Conservation (phyloP, 2,888 invertebrate species). For the Apodemia duryi region DNA sequence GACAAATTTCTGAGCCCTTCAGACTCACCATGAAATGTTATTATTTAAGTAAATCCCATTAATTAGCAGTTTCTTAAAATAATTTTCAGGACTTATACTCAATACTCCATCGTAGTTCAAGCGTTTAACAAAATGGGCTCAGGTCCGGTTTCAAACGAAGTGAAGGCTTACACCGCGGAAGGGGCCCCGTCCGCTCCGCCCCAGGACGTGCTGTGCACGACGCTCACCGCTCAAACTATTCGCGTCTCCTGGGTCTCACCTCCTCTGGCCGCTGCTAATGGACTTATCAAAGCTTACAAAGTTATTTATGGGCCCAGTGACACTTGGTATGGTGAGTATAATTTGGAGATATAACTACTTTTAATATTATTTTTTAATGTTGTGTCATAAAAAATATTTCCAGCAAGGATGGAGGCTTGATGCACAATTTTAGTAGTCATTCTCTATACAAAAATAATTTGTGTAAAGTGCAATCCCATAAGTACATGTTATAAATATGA, state of each 20-base stretch:
- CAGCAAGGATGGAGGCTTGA: too few species aligned
- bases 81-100: slow-evolving; percentile 88
- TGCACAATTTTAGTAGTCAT: too few species aligned
- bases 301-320: slow-evolving; percentile 95
- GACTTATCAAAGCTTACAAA: slow-evolving; percentile 97
- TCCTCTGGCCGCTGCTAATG: slow-evolving; percentile 93
- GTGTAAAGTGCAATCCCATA: too few species aligned
- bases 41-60: too few species aligned
- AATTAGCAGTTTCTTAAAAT: slow-evolving; percentile 15
- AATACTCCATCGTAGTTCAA: slow-evolving; percentile 97
- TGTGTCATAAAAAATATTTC: background rate
- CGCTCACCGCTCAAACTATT: slow-evolving; percentile 95
- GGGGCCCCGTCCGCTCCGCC: slow-evolving; percentile 95
- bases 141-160: slow-evolving; percentile 93
- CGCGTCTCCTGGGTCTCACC: slow-evolving; percentile 97
- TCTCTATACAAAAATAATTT: too few species aligned
- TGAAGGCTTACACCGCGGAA: slow-evolving; percentile 95
- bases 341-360: background rate
- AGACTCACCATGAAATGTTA: too few species aligned
- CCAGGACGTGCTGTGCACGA: slow-evolving; percentile 94
- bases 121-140: slow-evolving; percentile 96
- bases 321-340: slow-evolving; percentile 91
- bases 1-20: too few species aligned
- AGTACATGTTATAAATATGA: too few species aligned
- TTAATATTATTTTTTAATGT: background rate